Evolutionary conservation across 1,140 invertebrate genomes (phyloP).

Genomic region (Globodera ellingtonae): DNA sequence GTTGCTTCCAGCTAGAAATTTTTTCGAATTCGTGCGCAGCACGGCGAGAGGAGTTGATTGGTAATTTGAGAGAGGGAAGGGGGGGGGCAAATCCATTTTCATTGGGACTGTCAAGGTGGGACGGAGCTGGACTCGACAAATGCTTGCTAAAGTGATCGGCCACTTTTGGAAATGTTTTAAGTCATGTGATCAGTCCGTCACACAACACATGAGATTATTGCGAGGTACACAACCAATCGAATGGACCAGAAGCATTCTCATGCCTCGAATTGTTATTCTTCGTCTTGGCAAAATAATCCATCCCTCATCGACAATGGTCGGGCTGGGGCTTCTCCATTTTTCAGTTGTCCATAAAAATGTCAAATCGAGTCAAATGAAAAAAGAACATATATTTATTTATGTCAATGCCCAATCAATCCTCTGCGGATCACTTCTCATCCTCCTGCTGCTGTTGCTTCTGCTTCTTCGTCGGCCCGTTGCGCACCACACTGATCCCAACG

Average conservation of each 20-base stretch:
- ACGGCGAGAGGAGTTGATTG: too few species aligned
- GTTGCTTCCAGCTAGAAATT: too few species aligned
- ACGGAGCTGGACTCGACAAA: too few species aligned
- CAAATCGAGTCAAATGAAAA: neutral
- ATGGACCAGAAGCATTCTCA: neutral
- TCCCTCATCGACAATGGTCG: neutral
- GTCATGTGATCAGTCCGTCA: too few species aligned
- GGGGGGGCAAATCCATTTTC: too few species aligned
- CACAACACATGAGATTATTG: neutral
- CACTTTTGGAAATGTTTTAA: too few species aligned
- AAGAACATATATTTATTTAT: neutral
- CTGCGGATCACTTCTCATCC: neutral
- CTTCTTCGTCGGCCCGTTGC: neutral
- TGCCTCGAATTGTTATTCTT: slow-evolving; percentile 19
- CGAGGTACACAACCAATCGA: neutral
- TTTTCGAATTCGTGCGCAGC: too few species aligned
- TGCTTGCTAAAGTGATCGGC: too few species aligned
- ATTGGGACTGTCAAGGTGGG: too few species aligned
- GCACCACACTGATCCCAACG: slow-evolving; percentile 7
- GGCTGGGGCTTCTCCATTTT: neutral
- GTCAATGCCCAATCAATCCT: neutral
- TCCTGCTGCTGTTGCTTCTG: neutral
- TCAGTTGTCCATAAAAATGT: neutral
- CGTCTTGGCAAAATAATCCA: slow-evolving; percentile 3
- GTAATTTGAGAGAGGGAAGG: too few species aligned